Percentiles rank a stretch among this genome's conserved stretches.
These are phyloP conservation scores for Yponomeuta cagnagella DNA, from an alignment of 2,888 invertebrate genomes.

Conservation along the genomic window DNA sequence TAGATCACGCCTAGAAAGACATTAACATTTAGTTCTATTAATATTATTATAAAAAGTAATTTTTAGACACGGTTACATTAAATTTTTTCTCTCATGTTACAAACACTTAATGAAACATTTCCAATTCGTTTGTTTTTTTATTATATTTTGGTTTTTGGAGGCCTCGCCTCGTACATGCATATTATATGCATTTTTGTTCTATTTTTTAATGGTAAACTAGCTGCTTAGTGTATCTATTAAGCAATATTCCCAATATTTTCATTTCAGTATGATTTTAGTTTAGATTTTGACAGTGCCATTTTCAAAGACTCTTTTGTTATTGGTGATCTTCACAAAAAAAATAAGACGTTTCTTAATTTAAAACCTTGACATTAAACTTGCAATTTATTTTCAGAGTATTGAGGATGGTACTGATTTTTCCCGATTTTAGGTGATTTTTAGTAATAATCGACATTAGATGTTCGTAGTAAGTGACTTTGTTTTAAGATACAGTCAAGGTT, in stretches of 20 bases:
- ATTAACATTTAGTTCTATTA: slow-evolving; percentile 63
- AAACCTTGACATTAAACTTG: slow-evolving; percentile 3
- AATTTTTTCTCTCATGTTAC: slow-evolving; percentile 31
- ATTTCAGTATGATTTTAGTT: slow-evolving; percentile 37
- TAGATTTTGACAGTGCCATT: slow-evolving; percentile 42
- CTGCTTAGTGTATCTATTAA: slow-evolving; percentile 56
- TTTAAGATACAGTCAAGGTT: slow-evolving; percentile 18
- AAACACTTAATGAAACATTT: slow-evolving; percentile 54
- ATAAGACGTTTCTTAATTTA: slow-evolving; percentile 11
- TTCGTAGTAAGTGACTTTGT: slow-evolving; percentile 41
- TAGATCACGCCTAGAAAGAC: slow-evolving; percentile 73
- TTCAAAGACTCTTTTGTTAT: slow-evolving; percentile 36
- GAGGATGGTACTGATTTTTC: slow-evolving; percentile 45
- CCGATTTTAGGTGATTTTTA: slow-evolving; percentile 36
- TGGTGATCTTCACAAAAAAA: slow-evolving; percentile 23
- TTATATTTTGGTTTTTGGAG: slow-evolving; percentile 34
- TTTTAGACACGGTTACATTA: slow-evolving; percentile 56
- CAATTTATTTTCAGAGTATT: slow-evolving; percentile 30
- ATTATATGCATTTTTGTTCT: slow-evolving; percentile 43
- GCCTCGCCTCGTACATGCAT: slow-evolving; percentile 44
- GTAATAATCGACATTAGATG: slow-evolving; percentile 40
- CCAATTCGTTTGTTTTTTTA: slow-evolving; percentile 41
- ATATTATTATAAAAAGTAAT: slow-evolving; percentile 30
- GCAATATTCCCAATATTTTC: slow-evolving; percentile 63
- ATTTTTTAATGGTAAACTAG: slow-evolving; percentile 33